Base-by-base conservation (phyloP, 2,797 vertebrate species). In the Halcyon chelicuti region DNA sequence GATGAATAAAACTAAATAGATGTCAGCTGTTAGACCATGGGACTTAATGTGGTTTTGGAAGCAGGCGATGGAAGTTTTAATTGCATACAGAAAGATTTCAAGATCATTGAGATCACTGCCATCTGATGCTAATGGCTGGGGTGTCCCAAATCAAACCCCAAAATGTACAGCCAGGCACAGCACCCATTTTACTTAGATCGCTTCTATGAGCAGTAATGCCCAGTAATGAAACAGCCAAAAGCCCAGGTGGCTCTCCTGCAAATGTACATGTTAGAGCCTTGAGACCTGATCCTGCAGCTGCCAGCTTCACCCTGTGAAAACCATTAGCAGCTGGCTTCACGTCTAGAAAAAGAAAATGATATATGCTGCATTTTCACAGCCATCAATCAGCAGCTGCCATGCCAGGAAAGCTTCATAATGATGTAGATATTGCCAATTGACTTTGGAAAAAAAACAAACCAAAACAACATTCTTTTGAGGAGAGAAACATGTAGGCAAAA, bases 281-380 rank as follows among this genome's bases (percentile, higher is more conserved):
- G 55, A 83, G 93, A 91, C 79, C 49, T 88, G 90, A 92, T 92
- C 94, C 81, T 60, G 54, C 92, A 93, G 93, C 92, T 97, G 95
- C 79, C 84, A 80, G 78, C 81, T 66, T 95, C 90, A 85, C 80
- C 88, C 94, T 82, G 74, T 77, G 95, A 90, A 94, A 92, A 54
- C 76, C 86, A 90, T 93, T 90, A 96, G 94, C 91, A 97, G 88
- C 95, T 97, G 95, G 91, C 72, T 90, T 70, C 70, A 72, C 0
- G 5, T 94, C 90, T 42, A 88, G 87, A 40, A 95, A 96, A 91
- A 88, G 87, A 65, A 94, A 95, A 94, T 67, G 47, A 96, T 94
- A 96, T 96, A 95, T 82, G 95, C 63, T 91, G 87, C 85, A 82
- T 92, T 96, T 96, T 95, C 78, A 86, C 33, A 83, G 91, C 93